Base-by-base conservation (phyloP, 2,888 invertebrate genomes). In the Julus scanicus region DNA sequence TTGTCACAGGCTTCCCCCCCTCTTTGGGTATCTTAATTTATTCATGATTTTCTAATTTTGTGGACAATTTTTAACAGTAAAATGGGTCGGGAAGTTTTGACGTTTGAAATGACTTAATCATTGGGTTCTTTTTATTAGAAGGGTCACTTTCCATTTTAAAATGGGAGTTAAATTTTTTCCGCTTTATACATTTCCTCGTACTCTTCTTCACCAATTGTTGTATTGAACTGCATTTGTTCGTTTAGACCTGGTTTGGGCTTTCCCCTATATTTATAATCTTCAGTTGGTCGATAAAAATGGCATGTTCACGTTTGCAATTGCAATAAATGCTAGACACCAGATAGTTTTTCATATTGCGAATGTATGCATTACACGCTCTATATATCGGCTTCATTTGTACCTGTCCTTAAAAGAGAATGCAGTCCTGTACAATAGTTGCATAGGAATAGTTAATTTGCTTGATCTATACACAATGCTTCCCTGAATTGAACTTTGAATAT, bases 281-380 rank as follows among this genome's bases (percentile, higher is more conserved):
- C 37, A 13, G 13, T 80, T 15, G 80, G 80, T 80, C 80, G 80
- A 80, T 80, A 37, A 37, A 80, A 80, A 80, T 37, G 80, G 80
- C 80, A 80, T 80, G 80, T 80, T 80, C 80, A 80, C 80, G 80
- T 80, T 80, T 80, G 80, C 80, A 80, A 80, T 80, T 80, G 80
- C 80, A 80, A 80, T 80, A 80, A 39, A 80, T 29, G 80, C 80
- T 80, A 29, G 37, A 37, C 37, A 80, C 37, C 80, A 80, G 15
- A 80, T 80, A 80, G 80, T 80, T 80, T 44, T 80, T 80, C 37
- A 80, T 80, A 80, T 80, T 80, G 80, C 80, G 80, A 80, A 80
- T 80, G 80, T 37, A 37, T 80, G 37, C 37, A 80, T 80, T 80
- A 80, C 80, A 80, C 80, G 80, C 80, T 37, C 37, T 80, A 80